These are phyloP conservation scores for Bombus breviceps DNA, from an alignment of 1,140 invertebrate genomes.

Conservation along the genomic window DNA sequence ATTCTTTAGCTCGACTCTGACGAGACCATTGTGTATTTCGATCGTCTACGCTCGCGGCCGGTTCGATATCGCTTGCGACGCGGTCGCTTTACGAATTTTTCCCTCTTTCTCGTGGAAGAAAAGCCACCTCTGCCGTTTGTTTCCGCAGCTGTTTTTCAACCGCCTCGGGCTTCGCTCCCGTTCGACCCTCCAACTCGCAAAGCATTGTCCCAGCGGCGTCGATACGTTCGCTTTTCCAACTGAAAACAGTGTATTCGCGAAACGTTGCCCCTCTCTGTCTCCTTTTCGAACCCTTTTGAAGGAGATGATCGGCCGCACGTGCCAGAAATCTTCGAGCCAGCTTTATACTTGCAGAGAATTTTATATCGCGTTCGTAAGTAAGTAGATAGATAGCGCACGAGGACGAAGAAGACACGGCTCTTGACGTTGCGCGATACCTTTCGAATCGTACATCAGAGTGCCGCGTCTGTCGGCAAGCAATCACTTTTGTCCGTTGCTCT, in stretches of 20 bases:
- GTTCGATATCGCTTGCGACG: slow-evolving; percentile 20
- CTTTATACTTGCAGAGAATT: neutral
- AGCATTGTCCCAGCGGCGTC: slow-evolving; percentile 28
- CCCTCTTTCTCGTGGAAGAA: neutral
- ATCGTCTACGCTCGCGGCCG: neutral
- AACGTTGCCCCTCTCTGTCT: neutral
- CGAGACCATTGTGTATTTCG: neutral
- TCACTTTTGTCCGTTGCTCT: slow-evolving; percentile 13
- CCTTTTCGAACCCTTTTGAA: neutral
- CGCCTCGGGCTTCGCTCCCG: slow-evolving; percentile 10
- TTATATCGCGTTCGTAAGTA: neutral
- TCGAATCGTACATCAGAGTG: neutral
- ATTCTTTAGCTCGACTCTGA: neutral
- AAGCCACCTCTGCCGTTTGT: slow-evolving; percentile 41
- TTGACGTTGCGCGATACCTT: neutral
- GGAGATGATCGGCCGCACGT: neutral
- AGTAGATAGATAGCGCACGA: neutral
- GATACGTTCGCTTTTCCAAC: slow-evolving; percentile 24
- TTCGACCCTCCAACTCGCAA: slow-evolving; percentile 25
- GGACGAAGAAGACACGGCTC: neutral
- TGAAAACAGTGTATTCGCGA: neutral
- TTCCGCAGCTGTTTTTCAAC: slow-evolving; percentile 26
- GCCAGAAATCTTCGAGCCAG: neutral
- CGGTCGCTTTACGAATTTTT: slow-evolving; percentile 16
- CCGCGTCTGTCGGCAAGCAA: neutral